These are phyloP conservation scores for Alaudala cheleensis DNA, from an alignment of 2,113 vertebrate species.

Conservation along the genomic window DNA sequence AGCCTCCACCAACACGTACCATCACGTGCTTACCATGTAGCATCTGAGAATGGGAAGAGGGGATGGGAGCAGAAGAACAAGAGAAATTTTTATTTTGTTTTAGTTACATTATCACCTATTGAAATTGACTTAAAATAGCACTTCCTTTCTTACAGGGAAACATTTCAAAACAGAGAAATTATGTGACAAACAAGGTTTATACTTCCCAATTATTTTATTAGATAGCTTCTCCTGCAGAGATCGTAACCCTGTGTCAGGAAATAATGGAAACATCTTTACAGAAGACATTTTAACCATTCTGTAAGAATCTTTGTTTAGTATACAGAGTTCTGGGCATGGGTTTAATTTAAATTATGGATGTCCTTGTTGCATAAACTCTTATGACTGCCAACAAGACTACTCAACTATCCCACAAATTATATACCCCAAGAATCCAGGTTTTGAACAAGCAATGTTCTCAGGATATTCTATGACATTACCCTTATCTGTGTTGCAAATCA, in stretches of 20 bases:
- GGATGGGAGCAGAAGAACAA: neutral
- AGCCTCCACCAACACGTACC: constrained; percentile 97
- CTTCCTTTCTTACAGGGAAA: neutral
- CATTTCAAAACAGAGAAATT: neutral
- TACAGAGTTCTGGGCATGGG: neutral
- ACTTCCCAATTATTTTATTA: neutral
- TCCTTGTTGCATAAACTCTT: neutral
- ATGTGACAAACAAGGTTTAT: neutral
- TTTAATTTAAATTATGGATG: neutral
- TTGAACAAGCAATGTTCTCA: neutral
- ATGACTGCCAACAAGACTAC: neutral
- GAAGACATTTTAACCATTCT: neutral
- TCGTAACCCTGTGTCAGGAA: neutral
- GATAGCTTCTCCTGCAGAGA: neutral
- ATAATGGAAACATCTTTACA: neutral
- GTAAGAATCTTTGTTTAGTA: neutral
- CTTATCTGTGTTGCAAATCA: neutral
- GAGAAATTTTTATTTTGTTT: neutral
- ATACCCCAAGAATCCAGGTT: neutral
- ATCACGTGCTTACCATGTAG: constrained; percentile 98
- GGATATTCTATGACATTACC: neutral
- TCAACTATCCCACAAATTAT: neutral
- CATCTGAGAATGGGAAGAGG: constrained; percentile 78
- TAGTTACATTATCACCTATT: neutral
- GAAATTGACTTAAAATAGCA: neutral